These are phyloP conservation scores for Sitta carolinensis DNA, from an alignment of 2,797 vertebrate genomes.

Conservation along the genomic window DNA sequence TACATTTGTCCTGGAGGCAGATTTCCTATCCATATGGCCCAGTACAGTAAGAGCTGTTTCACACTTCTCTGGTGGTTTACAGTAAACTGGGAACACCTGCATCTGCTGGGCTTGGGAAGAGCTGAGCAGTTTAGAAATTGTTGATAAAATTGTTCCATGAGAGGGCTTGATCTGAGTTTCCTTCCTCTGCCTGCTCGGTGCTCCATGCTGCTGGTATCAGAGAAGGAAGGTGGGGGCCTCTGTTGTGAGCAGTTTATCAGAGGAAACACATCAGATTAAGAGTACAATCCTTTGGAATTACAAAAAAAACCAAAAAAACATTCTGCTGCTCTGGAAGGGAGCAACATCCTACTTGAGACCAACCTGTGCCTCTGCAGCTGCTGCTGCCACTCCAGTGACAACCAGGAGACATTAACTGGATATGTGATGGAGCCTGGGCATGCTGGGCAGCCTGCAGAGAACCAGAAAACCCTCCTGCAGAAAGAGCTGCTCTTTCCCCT, in stretches of 20 bases:
- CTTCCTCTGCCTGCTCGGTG: not conserved
- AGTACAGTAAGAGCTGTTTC: not conserved
- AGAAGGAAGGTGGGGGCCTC: not conserved
- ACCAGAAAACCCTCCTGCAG: not conserved
- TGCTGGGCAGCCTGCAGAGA: not conserved
- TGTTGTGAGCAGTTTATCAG: not conserved
- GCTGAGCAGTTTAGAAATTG: not conserved
- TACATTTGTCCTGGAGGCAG: constrained; percentile 43
- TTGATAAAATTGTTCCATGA: constrained; percentile 42
- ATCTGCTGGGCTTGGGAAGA: constrained; percentile 13
- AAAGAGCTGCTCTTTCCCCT: not conserved
- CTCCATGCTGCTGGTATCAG: not conserved
- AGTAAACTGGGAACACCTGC: constrained; percentile 48
- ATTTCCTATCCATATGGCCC: constrained; percentile 36
- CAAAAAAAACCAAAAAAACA: constrained; percentile 16
- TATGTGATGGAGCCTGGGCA: not conserved
- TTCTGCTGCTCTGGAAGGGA: not conserved
- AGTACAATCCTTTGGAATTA: not conserved
- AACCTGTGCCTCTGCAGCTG: not conserved
- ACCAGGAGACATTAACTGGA: not conserved
- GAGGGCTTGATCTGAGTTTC: constrained; percentile 27
- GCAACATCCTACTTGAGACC: not conserved
- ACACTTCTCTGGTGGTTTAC: constrained; percentile 17
- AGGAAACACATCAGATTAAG: constrained; percentile 7
- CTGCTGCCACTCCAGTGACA: not conserved